Evolutionary conservation across 2,888 invertebrate genomes (phyloP), one percentile per base, ranked within the genome.

Genomic region (Polia nebulosa): DNA sequence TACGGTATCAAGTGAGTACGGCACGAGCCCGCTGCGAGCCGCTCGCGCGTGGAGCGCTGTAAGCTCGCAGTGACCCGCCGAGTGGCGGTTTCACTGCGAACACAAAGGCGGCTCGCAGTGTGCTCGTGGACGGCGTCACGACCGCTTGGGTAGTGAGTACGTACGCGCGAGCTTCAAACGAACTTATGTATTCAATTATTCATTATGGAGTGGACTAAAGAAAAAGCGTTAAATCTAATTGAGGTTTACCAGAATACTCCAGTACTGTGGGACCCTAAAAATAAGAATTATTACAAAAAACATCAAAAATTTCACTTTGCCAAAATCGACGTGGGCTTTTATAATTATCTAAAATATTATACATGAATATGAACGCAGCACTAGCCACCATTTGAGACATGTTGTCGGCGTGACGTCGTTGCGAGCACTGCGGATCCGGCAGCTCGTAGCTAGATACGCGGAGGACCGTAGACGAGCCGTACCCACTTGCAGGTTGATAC

Each of bases 401-500:
- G 55, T 25, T 55, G 56, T 41, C 41, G 56, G 56, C 56, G 56
- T 56, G 56, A 41, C 56, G 41, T 57, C 45, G 58, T 58, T 15
- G 53, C 36, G 36, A 53, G 36, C 36, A 36, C 53, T 34, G 52
- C 34, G 52, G 34, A 34, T 53, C 52, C 27, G 32, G 58, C 44
- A 58, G 44, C 25, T 58, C 36, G 41, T 55, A 62, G 52, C 34
- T 53, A 36, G 55, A 55, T 63, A 55, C 63, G 63, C 63, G 53
- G 53, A 25, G 53, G 63, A 63, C 63, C 45, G 63, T 55, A 49
- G 39, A 63, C 55, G 56, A 63, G 63, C 63, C 36, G 51, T 64
- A 64, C 56, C 51, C 57, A 51, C 57, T 64, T 56, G 47, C 57
- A 57, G 64, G 39, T 58, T 57, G 51, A 65, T 57, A 56, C 57